A percentile compares a stretch with the other conserved stretches of the same genome.
These are phyloP conservation scores for Halocynthia aurantium DNA, from an alignment of 23 tunicate genomes.

Conservation along the genomic window DNA sequence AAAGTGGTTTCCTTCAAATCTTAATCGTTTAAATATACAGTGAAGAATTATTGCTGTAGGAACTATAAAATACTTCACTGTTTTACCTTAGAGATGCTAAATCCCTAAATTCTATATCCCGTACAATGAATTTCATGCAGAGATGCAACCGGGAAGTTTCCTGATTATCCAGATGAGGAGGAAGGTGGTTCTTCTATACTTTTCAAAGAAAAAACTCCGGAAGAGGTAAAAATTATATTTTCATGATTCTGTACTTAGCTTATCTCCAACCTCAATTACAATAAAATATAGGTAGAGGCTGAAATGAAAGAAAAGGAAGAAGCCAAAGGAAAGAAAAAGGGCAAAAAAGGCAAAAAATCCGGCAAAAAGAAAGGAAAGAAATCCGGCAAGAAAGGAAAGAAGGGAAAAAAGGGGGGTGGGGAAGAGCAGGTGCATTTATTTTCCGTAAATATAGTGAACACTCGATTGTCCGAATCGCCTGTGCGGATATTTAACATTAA, in stretches of 20 bases:
- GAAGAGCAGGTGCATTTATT: slow-evolving; percentile 50
- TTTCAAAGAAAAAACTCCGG: slow-evolving; percentile 98
- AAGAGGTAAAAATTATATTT: slow-evolving; percentile 48
- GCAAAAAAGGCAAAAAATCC: slow-evolving; percentile 78
- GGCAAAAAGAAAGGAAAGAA: slow-evolving; percentile 77
- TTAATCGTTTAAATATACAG: no score
- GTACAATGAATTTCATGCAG: slow-evolving; percentile 2
- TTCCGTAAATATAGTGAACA: no score
- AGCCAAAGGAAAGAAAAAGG: slow-evolving; percentile 72
- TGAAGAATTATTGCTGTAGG: no score
- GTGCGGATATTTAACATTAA: no score
- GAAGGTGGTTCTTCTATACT: slow-evolving; percentile 94
- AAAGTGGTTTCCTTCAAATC: no score
- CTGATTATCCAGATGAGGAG: slow-evolving; percentile 98
- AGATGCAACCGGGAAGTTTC: slow-evolving; percentile 99
- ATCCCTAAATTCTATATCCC: no score
- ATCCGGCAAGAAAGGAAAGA: slow-evolving; percentile 89
- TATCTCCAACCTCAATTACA: background rate
- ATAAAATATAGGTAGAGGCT: slow-evolving; percentile 61
- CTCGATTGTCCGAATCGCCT: no score
- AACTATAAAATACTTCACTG: no score
- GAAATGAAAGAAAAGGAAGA: slow-evolving; percentile 85
- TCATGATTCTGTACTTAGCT: no score
- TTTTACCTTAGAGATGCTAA: no score
- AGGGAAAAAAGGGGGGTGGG: slow-evolving; percentile 85